A percentile compares a stretch with the other conserved stretches of the same genome.
Evolutionary conservation across 2,113 vertebrate species (phyloP).

Genomic region (Tupaia chinensis): DNA sequence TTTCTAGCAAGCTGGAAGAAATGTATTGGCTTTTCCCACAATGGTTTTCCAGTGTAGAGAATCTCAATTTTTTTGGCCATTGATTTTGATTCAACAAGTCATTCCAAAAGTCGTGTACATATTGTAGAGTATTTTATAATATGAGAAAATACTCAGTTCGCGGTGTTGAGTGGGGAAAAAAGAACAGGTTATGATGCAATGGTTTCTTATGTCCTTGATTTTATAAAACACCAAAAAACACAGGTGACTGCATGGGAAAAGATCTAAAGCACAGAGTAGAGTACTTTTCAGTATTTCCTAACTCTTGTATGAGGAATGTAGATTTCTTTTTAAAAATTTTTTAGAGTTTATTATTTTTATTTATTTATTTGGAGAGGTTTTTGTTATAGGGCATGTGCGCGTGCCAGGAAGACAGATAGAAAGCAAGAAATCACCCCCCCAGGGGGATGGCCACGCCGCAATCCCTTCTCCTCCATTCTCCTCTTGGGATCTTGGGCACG

Average conservation of each 20-base stretch:
- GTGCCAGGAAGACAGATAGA: too few relatives aligned
- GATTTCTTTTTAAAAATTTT: background rate
- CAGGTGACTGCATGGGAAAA: slow-evolving; percentile 10
- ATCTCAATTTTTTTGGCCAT: background rate
- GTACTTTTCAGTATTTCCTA: slow-evolving; percentile 34
- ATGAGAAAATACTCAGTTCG: slow-evolving; percentile 45
- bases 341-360: too few relatives aligned
- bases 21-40: slow-evolving; percentile 23
- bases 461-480: too few relatives aligned
- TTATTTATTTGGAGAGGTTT: too few relatives aligned
- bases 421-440: too few relatives aligned
- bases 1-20: slow-evolving; percentile 22
- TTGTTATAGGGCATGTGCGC: too few relatives aligned
- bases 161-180: background rate
- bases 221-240: slow-evolving; percentile 28
- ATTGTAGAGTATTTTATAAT: slow-evolving; percentile 55
- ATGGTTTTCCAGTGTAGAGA: background rate
- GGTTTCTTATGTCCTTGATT: slow-evolving; percentile 44
- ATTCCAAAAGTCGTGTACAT: slow-evolving; percentile 46
- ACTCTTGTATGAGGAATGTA: slow-evolving; percentile 25
- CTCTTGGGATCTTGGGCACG: too few relatives aligned
- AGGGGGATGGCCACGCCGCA: too few relatives aligned
- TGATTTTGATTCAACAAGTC: slow-evolving; percentile 22
- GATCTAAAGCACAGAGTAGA: background rate
- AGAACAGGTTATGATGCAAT: slow-evolving; percentile 14